Evolutionary conservation across 2,888 invertebrate species (phyloP).

Genomic region (Nomada lathburiana): DNA sequence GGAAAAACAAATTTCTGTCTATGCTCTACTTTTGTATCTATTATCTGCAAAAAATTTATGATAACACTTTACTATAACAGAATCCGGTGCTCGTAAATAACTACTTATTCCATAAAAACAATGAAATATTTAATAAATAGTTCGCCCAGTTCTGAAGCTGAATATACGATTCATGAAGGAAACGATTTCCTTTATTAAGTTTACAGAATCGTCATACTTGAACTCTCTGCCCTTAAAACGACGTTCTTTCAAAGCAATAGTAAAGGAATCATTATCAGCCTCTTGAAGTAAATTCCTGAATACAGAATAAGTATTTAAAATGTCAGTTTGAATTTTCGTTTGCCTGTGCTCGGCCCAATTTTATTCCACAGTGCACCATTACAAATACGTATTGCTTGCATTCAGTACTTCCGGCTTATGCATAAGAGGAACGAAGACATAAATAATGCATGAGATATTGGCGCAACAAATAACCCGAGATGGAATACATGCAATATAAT

Average conservation of each 20-base stretch:
- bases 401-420: conserved; percentile 18
- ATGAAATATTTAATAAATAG: too few species aligned
- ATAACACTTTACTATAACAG: too few species aligned
- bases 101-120: too few species aligned
- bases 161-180: too few species aligned
- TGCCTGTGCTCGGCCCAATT: background rate
- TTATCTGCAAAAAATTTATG: too few species aligned
- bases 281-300: conserved; percentile 6
- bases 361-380: background rate
- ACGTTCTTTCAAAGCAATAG: background rate
- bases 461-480: background rate
- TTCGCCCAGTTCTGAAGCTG: too few species aligned
- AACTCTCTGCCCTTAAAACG: background rate
- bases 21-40: too few species aligned
- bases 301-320: background rate
- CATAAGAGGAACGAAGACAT: conserved; percentile 15
- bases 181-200: too few species aligned
- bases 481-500: background rate
- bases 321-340: background rate
- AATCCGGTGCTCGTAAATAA: too few species aligned
- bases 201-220: background rate
- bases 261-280: background rate
- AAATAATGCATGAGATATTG: conserved; percentile 17
- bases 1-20: too few species aligned
- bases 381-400: background rate